A percentile compares a stretch with the other conserved stretches of the same genome.
These are phyloP conservation scores for Acronicta aceris DNA, from an alignment of 2,888 invertebrate species.

Conservation along the genomic window DNA sequence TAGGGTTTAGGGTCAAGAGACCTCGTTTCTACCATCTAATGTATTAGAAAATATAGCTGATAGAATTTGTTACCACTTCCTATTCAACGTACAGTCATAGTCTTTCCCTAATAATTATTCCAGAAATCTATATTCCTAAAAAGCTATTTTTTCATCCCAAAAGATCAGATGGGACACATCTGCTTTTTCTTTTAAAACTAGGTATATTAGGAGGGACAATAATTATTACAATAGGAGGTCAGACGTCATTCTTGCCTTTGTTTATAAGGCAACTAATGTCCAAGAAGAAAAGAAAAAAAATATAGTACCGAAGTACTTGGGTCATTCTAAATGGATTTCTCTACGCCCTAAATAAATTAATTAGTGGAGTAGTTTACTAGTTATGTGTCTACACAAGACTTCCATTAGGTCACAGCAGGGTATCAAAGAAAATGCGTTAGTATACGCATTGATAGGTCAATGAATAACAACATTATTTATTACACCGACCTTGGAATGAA, in stretches of 20 bases:
- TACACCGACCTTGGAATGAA: constrained; percentile 28
- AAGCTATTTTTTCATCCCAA: no score
- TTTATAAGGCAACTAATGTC: neutral
- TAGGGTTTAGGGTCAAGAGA: no score
- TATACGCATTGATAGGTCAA: constrained; percentile 15
- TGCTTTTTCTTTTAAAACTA: no score
- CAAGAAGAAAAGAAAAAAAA: neutral
- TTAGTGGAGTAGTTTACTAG: constrained; percentile 2
- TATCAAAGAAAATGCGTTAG: neutral
- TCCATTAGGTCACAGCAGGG: constrained; percentile 24
- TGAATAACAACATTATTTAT: constrained; percentile 8
- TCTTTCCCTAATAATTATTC: no score
- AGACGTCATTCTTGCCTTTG: constrained; percentile 8
- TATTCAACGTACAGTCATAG: no score
- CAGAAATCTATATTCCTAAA: no score
- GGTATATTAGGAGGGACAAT: no score
- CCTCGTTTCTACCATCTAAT: no score
- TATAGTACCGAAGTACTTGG: constrained; percentile 19
- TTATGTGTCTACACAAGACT: constrained; percentile 8
- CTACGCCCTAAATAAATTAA: constrained; percentile 13
- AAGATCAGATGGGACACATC: no score
- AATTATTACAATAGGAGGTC: neutral
- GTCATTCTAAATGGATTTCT: constrained; percentile 19
- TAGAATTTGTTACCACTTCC: no score
- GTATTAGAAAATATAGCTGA: no score